Evolutionary conservation across 2,113 vertebrate species (phyloP), one percentile per base, ranked within the genome.

Genomic region (Corvus hawaiiensis): DNA sequence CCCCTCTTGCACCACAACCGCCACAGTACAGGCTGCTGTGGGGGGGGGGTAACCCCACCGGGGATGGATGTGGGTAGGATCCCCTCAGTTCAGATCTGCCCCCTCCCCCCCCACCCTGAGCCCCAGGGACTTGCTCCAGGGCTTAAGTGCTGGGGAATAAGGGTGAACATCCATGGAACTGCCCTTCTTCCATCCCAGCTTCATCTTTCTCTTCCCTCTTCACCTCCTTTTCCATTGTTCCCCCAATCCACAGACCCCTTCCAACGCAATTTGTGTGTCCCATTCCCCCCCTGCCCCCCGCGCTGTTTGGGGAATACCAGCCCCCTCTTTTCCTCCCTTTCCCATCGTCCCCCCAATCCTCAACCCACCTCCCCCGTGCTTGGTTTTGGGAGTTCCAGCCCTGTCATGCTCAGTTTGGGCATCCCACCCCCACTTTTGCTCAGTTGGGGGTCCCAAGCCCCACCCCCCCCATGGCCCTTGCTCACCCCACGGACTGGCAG

Each of bases 41-140:
- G 28, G 37, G 37, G 9, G 11, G 5, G 18, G 13, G 15, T 18
- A 49, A 6, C 18, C n/a, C 27, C n/a, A 24, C 14, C 0, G 1
- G 43, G 22, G 46, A 22, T 11, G 46, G 13, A 39, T 3, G 1
- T 15, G 17, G 14, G 14, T 4, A 4, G 18, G 26, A 22, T 33
- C 14, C 35, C 18, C 23, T 33, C n/a, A 41, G 30, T 17, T 18
- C 1, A 1, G 18, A 49, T 59, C 64, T 39, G 11, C n/a, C 35
- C 22, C 13, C 22, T 17, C n/a, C 1, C 8, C 10, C 39, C 16
- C 33, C 16, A 21, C 27, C 22, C 52, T 9, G 17, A 48, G 28
- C n/a, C 27, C 43, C 30, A 41, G 30, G 23, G 43, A 33, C 32
- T 39, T 7, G 8, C 14, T 58, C 7, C 8, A n/a, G 54, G 54